Conservation (phyloP, 1,140 invertebrate species). For the Drosophila pallidifrons region DNA sequence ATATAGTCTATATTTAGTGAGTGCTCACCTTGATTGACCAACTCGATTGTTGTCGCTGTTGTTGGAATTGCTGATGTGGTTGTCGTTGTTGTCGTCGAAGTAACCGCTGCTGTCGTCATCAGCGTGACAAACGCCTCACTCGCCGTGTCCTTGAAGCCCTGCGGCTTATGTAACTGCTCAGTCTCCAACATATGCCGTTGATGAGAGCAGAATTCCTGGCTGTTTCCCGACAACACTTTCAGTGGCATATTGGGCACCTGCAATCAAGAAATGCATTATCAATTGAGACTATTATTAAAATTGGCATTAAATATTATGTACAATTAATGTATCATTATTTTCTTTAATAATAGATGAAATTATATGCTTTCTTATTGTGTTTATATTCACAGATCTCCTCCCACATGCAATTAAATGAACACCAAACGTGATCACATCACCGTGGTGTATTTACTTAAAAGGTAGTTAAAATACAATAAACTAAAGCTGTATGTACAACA, state of each 20-base stretch:
- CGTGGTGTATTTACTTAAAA: too few relatives aligned
- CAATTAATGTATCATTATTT: too few relatives aligned
- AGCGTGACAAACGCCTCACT: constrained; percentile 58
- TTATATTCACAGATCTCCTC: too few relatives aligned
- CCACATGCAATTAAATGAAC: too few relatives aligned
- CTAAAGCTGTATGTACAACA: too few relatives aligned
- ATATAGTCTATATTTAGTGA: background rate
- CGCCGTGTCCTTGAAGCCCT: constrained; percentile 48
- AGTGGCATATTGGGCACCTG: constrained; percentile 84
- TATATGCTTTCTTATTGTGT: too few relatives aligned
- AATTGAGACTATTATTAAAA: background rate
- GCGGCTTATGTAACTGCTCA: constrained; percentile 61
- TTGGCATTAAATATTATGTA: too few relatives aligned
- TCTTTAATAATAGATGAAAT: too few relatives aligned
- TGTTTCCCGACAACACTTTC: constrained; percentile 43
- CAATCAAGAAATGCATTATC: constrained; percentile 32
- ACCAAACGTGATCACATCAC: too few relatives aligned
- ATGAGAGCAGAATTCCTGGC: constrained; percentile 65
- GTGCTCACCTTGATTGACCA: constrained; percentile 71
- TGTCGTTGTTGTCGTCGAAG: constrained; percentile 35
- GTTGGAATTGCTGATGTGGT: constrained; percentile 24
- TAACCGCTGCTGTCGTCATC: constrained; percentile 49
- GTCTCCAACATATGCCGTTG: constrained; percentile 73
- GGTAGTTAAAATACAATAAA: too few relatives aligned
- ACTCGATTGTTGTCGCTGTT: constrained; percentile 51